Conservation (phyloP, 2,113 vertebrate genomes). For the Acrocephalus kingi region DNA sequence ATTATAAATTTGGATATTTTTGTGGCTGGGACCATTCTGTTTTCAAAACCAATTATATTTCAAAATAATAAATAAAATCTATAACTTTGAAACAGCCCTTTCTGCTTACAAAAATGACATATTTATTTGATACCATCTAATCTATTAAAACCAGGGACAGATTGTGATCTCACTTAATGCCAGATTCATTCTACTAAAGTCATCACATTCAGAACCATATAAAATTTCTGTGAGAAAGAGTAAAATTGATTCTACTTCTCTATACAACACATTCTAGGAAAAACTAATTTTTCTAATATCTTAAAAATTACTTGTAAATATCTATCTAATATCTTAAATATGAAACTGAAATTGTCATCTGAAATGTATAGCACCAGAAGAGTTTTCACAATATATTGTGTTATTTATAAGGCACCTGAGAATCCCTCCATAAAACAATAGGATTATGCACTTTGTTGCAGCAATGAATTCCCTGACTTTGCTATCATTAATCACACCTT, state of each 20-base stretch:
- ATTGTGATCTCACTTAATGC: conserved; percentile 16
- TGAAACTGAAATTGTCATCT: background rate
- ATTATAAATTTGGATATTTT: background rate
- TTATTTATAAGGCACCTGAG: conserved; percentile 40
- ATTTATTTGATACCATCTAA: conserved; percentile 51
- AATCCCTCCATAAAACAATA: background rate
- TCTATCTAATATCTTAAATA: background rate
- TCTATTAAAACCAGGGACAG: conserved; percentile 1
- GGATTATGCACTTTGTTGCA: conserved; percentile 9
- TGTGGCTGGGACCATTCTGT: background rate
- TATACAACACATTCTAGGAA: background rate
- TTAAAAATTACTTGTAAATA: background rate
- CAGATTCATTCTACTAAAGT: background rate
- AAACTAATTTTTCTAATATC: background rate
- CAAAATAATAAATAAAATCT: background rate
- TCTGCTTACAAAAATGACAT: background rate
- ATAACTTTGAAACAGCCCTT: background rate
- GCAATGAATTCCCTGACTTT: conserved; percentile 33
- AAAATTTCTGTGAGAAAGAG: conserved; percentile 2
- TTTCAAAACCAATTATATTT: background rate
- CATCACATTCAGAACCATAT: background rate
- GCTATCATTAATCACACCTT: conserved; percentile 37
- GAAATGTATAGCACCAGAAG: background rate
- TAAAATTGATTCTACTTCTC: background rate
- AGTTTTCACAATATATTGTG: background rate